These are phyloP conservation scores for Fundulus diaphanus DNA, from an alignment of 2,797 vertebrate species.

Conservation along the genomic window DNA sequence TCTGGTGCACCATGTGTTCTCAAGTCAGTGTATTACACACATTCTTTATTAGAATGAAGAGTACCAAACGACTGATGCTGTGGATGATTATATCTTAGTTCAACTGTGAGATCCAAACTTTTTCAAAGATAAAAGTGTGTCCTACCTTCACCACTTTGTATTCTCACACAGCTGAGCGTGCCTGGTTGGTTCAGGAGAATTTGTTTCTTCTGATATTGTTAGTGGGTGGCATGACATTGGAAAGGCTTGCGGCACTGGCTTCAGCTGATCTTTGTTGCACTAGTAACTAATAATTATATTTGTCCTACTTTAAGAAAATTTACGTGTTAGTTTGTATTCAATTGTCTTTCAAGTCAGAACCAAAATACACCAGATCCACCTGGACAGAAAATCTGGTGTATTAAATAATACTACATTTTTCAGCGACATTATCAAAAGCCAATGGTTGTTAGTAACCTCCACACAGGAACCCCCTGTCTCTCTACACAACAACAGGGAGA, in stretches of 20 bases:
- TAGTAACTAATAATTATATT: no score
- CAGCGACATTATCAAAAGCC: no score
- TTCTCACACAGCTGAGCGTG: background rate
- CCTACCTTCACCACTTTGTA: background rate
- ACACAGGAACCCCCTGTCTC: no score
- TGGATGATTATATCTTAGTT: background rate
- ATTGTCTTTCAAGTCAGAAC: no score
- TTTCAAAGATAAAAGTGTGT: background rate
- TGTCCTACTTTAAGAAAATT: no score
- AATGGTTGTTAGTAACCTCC: no score
- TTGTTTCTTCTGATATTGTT: background rate
- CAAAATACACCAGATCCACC: no score
- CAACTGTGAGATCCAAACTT: background rate
- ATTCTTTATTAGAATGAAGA: background rate
- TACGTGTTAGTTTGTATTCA: no score
- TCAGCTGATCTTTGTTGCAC: background rate
- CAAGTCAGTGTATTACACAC: background rate
- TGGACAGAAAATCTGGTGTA: no score
- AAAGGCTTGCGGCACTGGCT: background rate
- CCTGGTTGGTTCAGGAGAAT: background rate
- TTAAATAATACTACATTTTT: no score
- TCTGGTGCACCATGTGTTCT: background rate
- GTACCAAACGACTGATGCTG: background rate
- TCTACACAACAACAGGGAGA: no score
- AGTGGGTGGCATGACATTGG: background rate